Conservation (phyloP, 2,888 invertebrate genomes). For the Beris morrisii region DNA sequence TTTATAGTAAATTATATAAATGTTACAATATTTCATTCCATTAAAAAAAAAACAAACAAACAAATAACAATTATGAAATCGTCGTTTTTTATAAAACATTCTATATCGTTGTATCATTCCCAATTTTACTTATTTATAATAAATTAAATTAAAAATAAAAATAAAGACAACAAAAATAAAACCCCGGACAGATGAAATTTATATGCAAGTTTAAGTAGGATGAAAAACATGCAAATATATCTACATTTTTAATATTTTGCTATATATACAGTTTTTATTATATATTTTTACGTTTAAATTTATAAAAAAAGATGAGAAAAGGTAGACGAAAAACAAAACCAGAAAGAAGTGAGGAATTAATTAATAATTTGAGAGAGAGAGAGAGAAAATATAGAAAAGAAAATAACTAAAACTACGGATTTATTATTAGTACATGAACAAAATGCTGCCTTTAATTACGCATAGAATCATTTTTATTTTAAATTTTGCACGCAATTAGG, state of each 20-base stretch:
- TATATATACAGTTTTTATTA: slow-evolving; percentile 16
- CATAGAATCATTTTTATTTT: too few species aligned
- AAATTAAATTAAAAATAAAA: slow-evolving; percentile 6
- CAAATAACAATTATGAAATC: slow-evolving; percentile 22
- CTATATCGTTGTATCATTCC: slow-evolving; percentile 29
- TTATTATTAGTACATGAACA: too few species aligned
- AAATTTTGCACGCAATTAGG: too few species aligned
- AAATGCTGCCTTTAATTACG: too few species aligned
- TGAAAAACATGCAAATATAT: slow-evolving; percentile 20
- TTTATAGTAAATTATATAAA: slow-evolving; percentile 9
- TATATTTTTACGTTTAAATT: too few species aligned
- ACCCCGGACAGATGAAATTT: too few species aligned
- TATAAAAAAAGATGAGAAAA: too few species aligned
- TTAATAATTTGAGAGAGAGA: too few species aligned
- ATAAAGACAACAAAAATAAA: not conserved
- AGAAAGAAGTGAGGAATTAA: too few species aligned
- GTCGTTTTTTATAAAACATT: slow-evolving; percentile 26
- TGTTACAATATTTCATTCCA: slow-evolving; percentile 20
- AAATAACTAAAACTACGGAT: too few species aligned
- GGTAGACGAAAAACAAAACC: too few species aligned
- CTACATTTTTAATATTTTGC: slow-evolving; percentile 24
- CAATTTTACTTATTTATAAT: slow-evolving; percentile 26
- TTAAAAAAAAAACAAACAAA: not conserved
- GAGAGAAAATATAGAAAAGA: too few species aligned
- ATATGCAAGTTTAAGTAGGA: slow-evolving; percentile 11